Conservation (phyloP, 2,797 vertebrate species). For the Manis crassicaudata region DNA sequence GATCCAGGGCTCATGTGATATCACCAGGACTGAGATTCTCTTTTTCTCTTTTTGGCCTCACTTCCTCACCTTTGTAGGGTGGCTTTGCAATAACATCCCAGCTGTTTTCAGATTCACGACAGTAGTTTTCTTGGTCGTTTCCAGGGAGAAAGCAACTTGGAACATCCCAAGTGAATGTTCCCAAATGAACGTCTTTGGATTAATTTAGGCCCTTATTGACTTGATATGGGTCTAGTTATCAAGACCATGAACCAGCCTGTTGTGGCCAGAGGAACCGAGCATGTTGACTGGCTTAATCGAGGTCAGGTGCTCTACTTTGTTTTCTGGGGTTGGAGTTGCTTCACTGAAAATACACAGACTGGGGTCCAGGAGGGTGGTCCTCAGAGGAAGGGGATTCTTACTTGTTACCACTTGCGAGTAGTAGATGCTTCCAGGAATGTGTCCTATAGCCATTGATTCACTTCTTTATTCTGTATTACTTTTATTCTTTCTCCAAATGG, state of each 20-base stretch:
- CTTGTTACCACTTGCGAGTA: neutral
- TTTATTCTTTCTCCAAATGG: neutral
- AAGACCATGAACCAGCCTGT: neutral
- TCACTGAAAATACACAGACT: neutral
- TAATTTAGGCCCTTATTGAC: neutral
- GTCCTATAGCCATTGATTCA: neutral
- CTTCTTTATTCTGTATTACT: neutral
- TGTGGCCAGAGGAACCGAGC: neutral
- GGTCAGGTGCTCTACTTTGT: neutral
- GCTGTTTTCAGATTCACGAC: neutral
- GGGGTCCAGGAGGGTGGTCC: fast-evolving
- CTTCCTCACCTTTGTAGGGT: neutral
- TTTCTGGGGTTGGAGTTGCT: neutral
- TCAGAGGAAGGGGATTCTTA: neutral
- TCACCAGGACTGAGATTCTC: neutral
- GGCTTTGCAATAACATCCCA: neutral
- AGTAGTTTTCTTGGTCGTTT: neutral
- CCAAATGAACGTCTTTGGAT: neutral
- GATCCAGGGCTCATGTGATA: neutral
- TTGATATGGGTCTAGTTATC: neutral
- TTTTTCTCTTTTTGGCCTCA: neutral
- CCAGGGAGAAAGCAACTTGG: neutral
- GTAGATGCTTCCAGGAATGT: neutral
- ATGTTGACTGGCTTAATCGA: neutral
- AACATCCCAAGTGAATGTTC: neutral